These are phyloP conservation scores for Cyanoderma ruficeps DNA, from an alignment of 2,113 vertebrate genomes.

Conservation along the genomic window DNA sequence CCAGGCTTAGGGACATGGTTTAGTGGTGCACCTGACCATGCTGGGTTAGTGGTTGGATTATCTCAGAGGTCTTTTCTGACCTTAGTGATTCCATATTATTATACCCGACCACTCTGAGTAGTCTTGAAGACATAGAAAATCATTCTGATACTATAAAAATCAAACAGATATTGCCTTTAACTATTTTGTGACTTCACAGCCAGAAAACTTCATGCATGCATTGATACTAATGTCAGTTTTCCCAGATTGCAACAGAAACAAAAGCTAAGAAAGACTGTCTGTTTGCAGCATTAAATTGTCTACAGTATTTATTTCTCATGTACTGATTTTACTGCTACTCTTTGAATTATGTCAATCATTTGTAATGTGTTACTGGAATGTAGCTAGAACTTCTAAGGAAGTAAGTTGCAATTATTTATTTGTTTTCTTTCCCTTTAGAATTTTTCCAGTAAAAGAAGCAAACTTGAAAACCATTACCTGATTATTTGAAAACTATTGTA, in stretches of 20 bases:
- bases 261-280: background rate
- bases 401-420: background rate
- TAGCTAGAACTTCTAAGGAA: background rate
- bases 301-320: background rate
- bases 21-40: background rate
- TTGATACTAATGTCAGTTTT: background rate
- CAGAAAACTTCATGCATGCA: background rate
- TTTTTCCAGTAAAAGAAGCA: background rate
- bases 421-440: background rate
- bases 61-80: background rate
- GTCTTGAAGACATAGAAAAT: background rate
- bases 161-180: background rate
- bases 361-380: background rate
- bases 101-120: background rate
- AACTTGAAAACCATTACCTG: background rate
- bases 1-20: background rate
- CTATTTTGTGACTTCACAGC: background rate
- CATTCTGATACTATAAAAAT: background rate
- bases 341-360: background rate
- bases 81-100: background rate
- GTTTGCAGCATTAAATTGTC: background rate
- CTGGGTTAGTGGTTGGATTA: background rate
- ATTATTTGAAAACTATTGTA: background rate
- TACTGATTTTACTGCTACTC: background rate
- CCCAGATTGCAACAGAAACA: background rate